Conservation (phyloP, 2,797 vertebrate species). For the Tauraco hartlaubi region DNA sequence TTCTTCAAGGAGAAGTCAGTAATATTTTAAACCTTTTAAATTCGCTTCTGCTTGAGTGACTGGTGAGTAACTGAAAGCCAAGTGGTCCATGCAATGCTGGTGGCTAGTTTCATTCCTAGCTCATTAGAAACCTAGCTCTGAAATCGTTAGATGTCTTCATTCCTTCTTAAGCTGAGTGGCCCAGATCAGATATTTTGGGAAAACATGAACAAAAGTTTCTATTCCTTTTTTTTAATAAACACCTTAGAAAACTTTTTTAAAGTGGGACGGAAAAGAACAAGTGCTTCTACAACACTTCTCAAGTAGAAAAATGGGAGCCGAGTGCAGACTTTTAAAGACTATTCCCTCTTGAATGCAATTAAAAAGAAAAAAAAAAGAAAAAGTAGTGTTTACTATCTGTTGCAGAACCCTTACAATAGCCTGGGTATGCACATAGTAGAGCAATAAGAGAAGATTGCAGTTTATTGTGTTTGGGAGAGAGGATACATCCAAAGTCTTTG, state of each 20-base stretch:
- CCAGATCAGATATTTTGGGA: not conserved
- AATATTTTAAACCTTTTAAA: not conserved
- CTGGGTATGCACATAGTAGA: not conserved
- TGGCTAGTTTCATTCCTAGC: not conserved
- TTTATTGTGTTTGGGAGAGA: not conserved
- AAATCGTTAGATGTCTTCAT: not conserved
- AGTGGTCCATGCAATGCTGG: not conserved
- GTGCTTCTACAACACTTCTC: not conserved
- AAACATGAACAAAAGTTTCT: not conserved
- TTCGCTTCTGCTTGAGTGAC: not conserved
- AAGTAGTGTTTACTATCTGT: rapidly evolving
- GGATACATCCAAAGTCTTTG: not conserved
- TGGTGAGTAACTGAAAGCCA: not conserved
- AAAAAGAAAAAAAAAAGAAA: not conserved
- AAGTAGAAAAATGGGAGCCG: not conserved
- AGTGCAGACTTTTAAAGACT: not conserved
- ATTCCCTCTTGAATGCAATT: not conserved
- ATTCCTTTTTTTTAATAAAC: not conserved
- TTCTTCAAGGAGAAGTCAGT: not conserved
- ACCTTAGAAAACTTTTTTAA: not conserved
- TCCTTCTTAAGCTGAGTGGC: not conserved
- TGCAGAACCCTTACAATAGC: not conserved
- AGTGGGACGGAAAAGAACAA: not conserved
- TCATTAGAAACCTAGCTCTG: not conserved
- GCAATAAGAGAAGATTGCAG: not conserved